phyloP scores from a whole-genome alignment of 2,797 vertebrate genomes.

The Pangasius djambal region DNA sequence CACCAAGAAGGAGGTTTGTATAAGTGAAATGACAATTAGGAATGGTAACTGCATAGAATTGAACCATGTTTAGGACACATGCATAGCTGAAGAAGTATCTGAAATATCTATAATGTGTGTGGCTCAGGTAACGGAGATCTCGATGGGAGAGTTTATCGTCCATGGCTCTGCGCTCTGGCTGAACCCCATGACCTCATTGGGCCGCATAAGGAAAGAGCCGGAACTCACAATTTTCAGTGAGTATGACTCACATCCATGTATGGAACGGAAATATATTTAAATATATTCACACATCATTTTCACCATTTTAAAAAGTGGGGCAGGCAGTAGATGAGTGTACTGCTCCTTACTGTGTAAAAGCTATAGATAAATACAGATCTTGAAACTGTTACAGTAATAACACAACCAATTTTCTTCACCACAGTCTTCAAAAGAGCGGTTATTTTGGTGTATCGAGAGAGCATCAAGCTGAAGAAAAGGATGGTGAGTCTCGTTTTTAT shows the following conservation, averaged over 20 bases:
- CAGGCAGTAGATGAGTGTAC: background rate
- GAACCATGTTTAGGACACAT: no score
- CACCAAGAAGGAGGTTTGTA: conserved; percentile 82
- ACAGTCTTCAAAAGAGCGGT: conserved; percentile 92
- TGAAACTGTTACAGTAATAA: conserved; percentile 1
- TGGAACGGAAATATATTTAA: background rate
- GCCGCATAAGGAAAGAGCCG: conserved; percentile 87
- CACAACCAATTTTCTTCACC: conserved; percentile 30
- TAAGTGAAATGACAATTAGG: background rate
- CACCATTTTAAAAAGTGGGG: background rate
- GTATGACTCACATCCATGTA: conserved; percentile 42
- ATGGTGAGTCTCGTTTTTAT: conserved; percentile 77
- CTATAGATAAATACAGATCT: background rate
- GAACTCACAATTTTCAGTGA: conserved; percentile 89
- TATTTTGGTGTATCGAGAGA: conserved; percentile 89
- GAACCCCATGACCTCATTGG: conserved; percentile 85
- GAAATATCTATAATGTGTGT: background rate
- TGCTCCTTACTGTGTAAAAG: background rate
- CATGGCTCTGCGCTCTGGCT: conserved; percentile 87
- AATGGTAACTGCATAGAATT: background rate
- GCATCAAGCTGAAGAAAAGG: conserved; percentile 89
- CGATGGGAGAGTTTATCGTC: conserved; percentile 93
- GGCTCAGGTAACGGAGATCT: conserved; percentile 87
- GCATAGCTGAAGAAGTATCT: background rate
- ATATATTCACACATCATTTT: background rate